Evolutionary conservation across 2,113 vertebrate species (phyloP).

Genomic region (Erythrocebus patas): DNA sequence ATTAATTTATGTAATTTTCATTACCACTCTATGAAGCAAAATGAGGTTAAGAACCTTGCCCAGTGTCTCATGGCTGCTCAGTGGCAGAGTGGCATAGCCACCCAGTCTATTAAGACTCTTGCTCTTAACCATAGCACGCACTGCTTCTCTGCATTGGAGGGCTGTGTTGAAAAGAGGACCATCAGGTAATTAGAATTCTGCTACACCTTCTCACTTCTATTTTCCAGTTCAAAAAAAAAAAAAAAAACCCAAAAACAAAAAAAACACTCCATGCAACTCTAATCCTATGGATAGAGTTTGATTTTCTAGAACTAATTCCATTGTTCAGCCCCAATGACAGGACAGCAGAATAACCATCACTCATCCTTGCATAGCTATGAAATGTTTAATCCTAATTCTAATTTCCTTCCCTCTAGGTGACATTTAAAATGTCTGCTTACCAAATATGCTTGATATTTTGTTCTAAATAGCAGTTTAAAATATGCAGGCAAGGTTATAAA

Average conservation of each 20-base stretch:
- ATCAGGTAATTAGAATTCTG: neutral
- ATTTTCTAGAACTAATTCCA: neutral
- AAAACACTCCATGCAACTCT: neutral
- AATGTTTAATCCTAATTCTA: neutral
- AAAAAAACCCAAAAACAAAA: too few relatives aligned
- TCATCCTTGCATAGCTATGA: neutral
- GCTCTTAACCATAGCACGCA: neutral
- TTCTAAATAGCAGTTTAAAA: neutral
- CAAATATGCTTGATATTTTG: neutral
- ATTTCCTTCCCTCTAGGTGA: neutral
- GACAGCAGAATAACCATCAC: neutral
- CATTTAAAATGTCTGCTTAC: neutral
- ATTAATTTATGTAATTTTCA: neutral
- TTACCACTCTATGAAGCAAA: too few relatives aligned
- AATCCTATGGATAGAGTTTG: neutral
- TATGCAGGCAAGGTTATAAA: neutral
- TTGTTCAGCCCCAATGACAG: neutral
- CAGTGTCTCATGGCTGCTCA: neutral
- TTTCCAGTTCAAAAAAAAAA: neutral
- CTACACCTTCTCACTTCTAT: neutral
- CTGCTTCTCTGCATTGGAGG: neutral
- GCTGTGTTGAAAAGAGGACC: neutral
- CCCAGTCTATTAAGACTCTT: neutral
- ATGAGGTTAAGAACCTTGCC: neutral
- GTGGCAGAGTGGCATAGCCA: accelerated